Conservation (phyloP, 2,113 vertebrate species). For the Pseudorhombus dupliciocellatus region DNA sequence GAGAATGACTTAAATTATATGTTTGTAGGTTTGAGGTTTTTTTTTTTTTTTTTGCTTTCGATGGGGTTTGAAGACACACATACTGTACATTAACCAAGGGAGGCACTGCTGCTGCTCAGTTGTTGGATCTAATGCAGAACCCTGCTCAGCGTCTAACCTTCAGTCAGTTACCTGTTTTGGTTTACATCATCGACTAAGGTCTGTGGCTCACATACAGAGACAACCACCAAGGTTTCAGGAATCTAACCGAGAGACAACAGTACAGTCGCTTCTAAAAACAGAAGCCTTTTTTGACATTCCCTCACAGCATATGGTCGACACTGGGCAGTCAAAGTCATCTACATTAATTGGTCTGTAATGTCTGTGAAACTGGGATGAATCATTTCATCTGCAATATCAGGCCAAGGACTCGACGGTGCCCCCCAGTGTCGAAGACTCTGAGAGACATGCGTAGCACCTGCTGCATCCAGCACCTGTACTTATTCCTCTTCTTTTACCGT, state of each 20-base stretch:
- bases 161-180: constrained; percentile 32
- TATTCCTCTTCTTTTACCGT: constrained; percentile 55
- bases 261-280: constrained; percentile 20
- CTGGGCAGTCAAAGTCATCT: constrained; percentile 34
- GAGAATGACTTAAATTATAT: constrained; percentile 30
- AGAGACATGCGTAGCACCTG: constrained; percentile 68
- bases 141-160: constrained; percentile 37
- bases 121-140: constrained; percentile 45
- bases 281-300: constrained; percentile 52
- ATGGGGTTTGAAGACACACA: constrained; percentile 65
- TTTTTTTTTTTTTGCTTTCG: constrained; percentile 27
- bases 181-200: constrained; percentile 10
- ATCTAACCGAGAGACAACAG: constrained; percentile 12
- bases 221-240: constrained; percentile 24
- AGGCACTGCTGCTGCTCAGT: constrained; percentile 30
- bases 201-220: constrained; percentile 20
- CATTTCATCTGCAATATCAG: constrained; percentile 59
- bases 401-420: constrained; percentile 69
- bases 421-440: constrained; percentile 60
- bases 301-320: constrained; percentile 29
- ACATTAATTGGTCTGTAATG: constrained; percentile 49
- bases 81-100: constrained; percentile 64
- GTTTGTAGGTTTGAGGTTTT: constrained; percentile 39
- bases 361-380: constrained; percentile 62
- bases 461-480: constrained; percentile 68